Conservation (phyloP, 2,888 invertebrate genomes). For the Petrolisthes cinctipes region DNA sequence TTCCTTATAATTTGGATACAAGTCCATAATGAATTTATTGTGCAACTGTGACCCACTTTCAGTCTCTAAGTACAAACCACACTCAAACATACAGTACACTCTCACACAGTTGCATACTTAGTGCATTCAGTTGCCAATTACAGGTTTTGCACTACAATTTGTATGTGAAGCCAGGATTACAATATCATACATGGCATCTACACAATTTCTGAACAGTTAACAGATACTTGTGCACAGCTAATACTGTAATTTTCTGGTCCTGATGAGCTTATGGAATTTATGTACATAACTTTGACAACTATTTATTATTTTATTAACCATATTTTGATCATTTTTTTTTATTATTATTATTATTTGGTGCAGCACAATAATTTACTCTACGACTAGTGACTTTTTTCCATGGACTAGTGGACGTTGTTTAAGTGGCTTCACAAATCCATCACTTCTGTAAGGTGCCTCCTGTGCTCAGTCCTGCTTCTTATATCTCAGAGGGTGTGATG, state of each 20-base stretch:
- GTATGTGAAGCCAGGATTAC: background rate
- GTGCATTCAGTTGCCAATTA: background rate
- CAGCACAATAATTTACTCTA: background rate
- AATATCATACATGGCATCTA: too few relatives aligned
- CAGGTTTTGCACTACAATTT: background rate
- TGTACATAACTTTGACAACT: background rate
- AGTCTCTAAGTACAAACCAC: background rate
- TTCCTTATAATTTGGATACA: background rate
- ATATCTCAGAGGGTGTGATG: background rate
- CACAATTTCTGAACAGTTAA: background rate
- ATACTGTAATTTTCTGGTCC: background rate
- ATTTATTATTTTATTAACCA: background rate
- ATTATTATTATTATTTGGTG: background rate
- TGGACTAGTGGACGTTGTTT: background rate
- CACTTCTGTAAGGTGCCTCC: background rate
- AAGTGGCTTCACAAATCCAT: background rate
- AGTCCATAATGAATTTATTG: background rate
- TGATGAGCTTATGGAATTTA: background rate
- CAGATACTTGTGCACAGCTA: background rate
- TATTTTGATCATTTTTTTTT: background rate
- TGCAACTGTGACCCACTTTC: background rate
- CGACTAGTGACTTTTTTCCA: background rate
- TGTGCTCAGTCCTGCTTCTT: background rate
- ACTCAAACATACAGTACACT: background rate
- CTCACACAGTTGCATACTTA: background rate